phyloP scores from a whole-genome alignment of 1,140 invertebrate genomes.

The Asobara japonica region DNA sequence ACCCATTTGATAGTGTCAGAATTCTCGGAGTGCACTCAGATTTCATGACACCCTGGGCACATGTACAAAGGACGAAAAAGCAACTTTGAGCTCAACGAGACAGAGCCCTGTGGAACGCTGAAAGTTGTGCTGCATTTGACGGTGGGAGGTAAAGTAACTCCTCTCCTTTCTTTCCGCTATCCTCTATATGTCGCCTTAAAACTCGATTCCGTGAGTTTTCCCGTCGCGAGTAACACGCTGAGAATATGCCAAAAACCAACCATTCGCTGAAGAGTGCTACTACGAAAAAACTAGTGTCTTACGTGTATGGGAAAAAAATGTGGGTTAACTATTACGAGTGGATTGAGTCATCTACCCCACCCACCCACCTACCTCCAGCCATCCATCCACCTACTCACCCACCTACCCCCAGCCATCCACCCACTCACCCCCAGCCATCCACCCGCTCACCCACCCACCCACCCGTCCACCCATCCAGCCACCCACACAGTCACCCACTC shows the following conservation, averaged over 20 bases:
- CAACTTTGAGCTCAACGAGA: neutral
- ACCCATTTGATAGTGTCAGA: neutral
- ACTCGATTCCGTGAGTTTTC: constrained; percentile 26
- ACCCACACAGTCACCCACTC: too few relatives aligned
- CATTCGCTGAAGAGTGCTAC: too few relatives aligned
- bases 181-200: constrained; percentile 6
- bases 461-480: too few relatives aligned
- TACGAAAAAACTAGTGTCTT: too few relatives aligned
- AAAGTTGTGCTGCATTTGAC: constrained; percentile 19
- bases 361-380: too few relatives aligned
- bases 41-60: constrained; percentile 12
- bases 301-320: too few relatives aligned
- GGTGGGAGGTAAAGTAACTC: neutral
- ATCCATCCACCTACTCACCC: too few relatives aligned
- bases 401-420: too few relatives aligned
- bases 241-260: constrained; percentile 25
- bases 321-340: too few relatives aligned
- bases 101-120: neutral
- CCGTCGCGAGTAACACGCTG: constrained; percentile 6
- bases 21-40: constrained; percentile 12
- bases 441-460: too few relatives aligned
- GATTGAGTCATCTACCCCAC: too few relatives aligned
- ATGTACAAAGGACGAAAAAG: constrained; percentile 17
- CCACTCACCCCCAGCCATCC: too few relatives aligned
- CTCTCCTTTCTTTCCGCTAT: neutral